phyloP scores from a whole-genome alignment of 2,113 vertebrate genomes.

The Barbus barbus region DNA sequence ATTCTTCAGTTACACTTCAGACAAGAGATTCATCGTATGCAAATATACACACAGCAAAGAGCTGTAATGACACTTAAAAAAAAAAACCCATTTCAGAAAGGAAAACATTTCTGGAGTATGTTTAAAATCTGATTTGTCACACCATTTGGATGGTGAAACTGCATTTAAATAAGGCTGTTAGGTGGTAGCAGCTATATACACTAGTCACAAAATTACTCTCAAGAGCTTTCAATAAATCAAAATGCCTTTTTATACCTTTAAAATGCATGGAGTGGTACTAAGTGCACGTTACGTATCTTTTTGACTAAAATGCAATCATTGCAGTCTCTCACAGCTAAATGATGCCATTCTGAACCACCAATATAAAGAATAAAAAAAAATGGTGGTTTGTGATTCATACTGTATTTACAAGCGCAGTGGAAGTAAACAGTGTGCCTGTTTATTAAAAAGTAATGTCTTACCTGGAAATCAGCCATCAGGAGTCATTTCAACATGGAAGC shows the following conservation, averaged over 20 bases:
- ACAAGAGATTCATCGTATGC: not conserved
- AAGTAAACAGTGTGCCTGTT: not conserved
- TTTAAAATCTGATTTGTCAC: not conserved
- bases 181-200: not conserved
- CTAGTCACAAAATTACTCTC: not conserved
- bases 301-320: not conserved
- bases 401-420: not conserved
- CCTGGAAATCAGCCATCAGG: not conserved
- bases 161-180: not conserved
- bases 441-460: not conserved
- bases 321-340: not conserved
- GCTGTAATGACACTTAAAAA: not conserved
- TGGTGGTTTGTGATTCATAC: not conserved
- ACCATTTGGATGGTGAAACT: not conserved
- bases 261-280: conserved; percentile 14
- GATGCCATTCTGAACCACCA: not conserved
- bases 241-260: not conserved
- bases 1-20: not conserved
- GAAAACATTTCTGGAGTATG: not conserved
- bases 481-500: not conserved
- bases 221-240: conserved; percentile 11
- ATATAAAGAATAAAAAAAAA: not conserved
- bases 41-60: not conserved
- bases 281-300: not conserved
- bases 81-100: not conserved